Percentiles rank a stretch among this genome's conserved stretches.
These are phyloP conservation scores for Petrolisthes manimaculis DNA, from an alignment of 2,888 invertebrate species.

Conservation along the genomic window DNA sequence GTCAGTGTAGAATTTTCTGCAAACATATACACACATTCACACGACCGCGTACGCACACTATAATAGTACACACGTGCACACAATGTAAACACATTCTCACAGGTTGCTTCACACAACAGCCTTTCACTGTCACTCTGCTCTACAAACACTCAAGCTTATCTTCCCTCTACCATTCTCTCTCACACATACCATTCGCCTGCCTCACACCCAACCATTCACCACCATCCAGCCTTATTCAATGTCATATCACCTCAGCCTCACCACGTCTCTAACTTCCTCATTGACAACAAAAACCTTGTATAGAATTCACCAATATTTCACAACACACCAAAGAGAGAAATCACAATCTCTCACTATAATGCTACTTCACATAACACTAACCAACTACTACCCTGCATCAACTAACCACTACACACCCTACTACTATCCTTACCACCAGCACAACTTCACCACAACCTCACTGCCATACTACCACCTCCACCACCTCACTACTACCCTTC, in stretches of 20 bases:
- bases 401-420: slow-evolving; percentile 5
- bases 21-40: too few relatives aligned
- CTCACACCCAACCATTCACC: neutral
- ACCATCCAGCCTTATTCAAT: neutral
- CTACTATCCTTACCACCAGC: too few relatives aligned
- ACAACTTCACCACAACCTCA: neutral
- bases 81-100: neutral
- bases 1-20: too few relatives aligned
- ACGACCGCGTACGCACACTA: too few relatives aligned
- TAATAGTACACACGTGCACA: too few relatives aligned
- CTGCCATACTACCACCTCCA: neutral
- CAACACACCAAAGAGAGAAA: too few relatives aligned
- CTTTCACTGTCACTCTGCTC: neutral
- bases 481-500: neutral
- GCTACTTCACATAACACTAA: too few relatives aligned
- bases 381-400: neutral
- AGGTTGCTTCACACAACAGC: neutral
- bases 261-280: neutral
- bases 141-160: too few relatives aligned
- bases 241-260: neutral
- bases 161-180: neutral
- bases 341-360: too few relatives aligned
- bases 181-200: neutral
- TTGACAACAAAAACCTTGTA: too few relatives aligned
- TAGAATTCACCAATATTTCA: too few relatives aligned